Evolutionary conservation across 2,888 invertebrate genomes (phyloP).

Genomic region (Tenthredo notha): DNA sequence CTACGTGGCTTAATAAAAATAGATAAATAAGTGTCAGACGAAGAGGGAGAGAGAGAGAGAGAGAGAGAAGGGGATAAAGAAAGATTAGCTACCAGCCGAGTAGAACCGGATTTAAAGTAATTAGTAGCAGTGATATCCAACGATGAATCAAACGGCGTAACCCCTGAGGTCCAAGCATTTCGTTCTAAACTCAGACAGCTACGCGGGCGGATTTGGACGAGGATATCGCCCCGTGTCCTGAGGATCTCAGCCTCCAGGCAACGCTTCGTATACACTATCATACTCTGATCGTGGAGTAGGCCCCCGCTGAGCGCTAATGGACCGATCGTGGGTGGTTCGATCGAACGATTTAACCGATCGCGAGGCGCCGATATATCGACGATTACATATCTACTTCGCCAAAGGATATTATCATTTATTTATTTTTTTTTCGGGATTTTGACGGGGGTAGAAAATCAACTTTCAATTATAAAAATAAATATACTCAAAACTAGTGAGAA

Average conservation of each 20-base stretch:
- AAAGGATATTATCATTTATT: conserved; percentile 12
- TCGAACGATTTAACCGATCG: conserved; percentile 60
- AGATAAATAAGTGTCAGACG: background rate
- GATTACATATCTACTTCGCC: background rate
- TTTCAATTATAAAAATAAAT: background rate
- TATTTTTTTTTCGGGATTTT: background rate
- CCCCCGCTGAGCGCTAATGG: conserved; percentile 76
- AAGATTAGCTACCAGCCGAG: conserved; percentile 67
- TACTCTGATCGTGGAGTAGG: background rate
- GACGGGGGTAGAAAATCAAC: background rate
- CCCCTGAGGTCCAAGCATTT: conserved; percentile 44
- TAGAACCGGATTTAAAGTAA: conserved; percentile 72
- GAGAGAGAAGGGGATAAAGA: background rate
- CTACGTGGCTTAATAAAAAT: conserved; percentile 14
- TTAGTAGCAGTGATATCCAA: conserved; percentile 69
- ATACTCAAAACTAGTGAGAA: background rate
- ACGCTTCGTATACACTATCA: conserved; percentile 39
- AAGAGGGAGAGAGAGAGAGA: conserved; percentile 3
- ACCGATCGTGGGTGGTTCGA: conserved; percentile 76
- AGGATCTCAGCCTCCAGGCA: conserved; percentile 49
- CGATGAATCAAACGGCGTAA: conserved; percentile 65
- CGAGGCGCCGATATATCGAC: conserved; percentile 41
- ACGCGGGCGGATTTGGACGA: conserved; percentile 40
- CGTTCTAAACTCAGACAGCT: conserved; percentile 28
- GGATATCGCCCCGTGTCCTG: conserved; percentile 36